Evolutionary conservation across 2,888 invertebrate genomes (phyloP).

Genomic region (Diploptera punctata): DNA sequence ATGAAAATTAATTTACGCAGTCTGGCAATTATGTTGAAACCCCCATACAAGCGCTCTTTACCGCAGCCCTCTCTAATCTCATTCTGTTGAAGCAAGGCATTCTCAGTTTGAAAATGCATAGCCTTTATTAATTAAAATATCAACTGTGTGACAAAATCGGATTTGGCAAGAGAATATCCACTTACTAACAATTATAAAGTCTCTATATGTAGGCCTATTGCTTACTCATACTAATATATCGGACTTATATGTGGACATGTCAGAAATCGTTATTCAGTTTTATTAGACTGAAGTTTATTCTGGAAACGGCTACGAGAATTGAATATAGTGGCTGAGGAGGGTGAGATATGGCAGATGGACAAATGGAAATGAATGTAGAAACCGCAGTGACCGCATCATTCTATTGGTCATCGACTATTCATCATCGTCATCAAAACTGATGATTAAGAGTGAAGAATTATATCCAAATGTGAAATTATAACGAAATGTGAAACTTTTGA

Average conservation of each 20-base stretch:
- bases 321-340: not conserved
- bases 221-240: not conserved
- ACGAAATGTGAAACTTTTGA: no score
- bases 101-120: not conserved
- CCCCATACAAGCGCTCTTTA: no score
- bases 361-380: not conserved
- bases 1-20: no score
- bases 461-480: no score
- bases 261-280: not conserved
- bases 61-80: no score
- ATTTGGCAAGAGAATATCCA: not conserved
- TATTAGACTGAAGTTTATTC: not conserved
- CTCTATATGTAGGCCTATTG: not conserved
- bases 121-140: not conserved
- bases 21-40: no score
- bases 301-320: no score
- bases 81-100: not conserved
- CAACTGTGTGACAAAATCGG: not conserved
- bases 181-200: not conserved
- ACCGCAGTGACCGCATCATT: not conserved
- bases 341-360: not conserved
- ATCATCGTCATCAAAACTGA: not conserved
- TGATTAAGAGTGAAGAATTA: no score
- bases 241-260: not conserved
- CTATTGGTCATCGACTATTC: not conserved